Conservation (phyloP, 2,888 invertebrate genomes). For the Agrotis segetum region DNA sequence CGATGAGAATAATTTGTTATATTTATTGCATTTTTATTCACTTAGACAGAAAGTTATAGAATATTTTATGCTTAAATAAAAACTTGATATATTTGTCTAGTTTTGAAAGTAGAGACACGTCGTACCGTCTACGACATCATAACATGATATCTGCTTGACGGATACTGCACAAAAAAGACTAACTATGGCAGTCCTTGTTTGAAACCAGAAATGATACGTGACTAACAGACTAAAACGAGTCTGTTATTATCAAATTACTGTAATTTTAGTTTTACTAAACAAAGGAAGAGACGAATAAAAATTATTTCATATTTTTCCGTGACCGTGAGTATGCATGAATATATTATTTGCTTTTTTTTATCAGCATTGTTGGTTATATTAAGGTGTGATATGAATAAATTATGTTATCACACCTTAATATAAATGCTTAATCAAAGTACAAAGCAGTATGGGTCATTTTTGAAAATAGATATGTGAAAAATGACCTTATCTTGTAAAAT, state of each 20-base stretch:
- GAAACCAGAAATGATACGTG: conserved; percentile 44
- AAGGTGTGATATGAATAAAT: conserved; percentile 27
- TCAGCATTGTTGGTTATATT: background rate
- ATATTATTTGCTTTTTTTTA: background rate
- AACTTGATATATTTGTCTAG: background rate
- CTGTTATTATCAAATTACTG: conserved; percentile 46
- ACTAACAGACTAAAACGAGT: conserved; percentile 22
- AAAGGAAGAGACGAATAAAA: conserved; percentile 28
- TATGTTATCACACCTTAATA: no score
- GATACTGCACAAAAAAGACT: conserved; percentile 27
- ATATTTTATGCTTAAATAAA: background rate
- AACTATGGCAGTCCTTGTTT: conserved; percentile 24
- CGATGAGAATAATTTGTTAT: no score
- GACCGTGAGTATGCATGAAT: conserved; percentile 12
- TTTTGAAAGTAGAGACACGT: conserved; percentile 15
- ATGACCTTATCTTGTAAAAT: no score
- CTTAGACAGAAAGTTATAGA: background rate
- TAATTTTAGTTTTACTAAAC: conserved; percentile 41
- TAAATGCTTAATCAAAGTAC: conserved; percentile 10
- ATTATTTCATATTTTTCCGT: background rate
- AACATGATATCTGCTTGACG: conserved; percentile 2
- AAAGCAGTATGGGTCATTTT: background rate
- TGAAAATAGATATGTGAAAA: background rate
- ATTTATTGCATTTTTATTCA: background rate
- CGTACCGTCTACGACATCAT: background rate